Conservation (phyloP, 2,888 invertebrate species). For the Neocrepidodera transversa region DNA sequence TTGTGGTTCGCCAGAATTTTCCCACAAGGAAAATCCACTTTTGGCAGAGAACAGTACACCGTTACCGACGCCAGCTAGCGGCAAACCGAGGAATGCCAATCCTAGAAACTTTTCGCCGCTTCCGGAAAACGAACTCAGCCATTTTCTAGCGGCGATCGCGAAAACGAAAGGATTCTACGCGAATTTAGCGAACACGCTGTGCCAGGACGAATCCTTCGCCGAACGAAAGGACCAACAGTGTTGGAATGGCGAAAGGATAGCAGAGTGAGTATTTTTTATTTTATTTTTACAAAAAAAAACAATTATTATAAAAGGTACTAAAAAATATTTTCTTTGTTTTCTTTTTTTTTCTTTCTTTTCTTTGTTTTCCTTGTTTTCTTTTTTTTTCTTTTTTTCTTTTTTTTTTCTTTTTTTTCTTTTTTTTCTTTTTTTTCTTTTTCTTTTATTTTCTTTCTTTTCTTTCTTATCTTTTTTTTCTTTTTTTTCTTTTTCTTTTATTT, state of each 20-base stretch:
- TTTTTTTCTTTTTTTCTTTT: too few relatives aligned
- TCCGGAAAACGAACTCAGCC: slow-evolving; percentile 69
- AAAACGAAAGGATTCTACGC: slow-evolving; percentile 84
- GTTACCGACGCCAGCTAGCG: slow-evolving; percentile 51
- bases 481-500: too few relatives aligned
- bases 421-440: too few relatives aligned
- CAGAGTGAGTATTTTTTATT: slow-evolving; percentile 69
- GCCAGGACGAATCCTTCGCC: slow-evolving; percentile 75
- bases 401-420: too few relatives aligned
- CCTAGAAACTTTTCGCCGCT: slow-evolving; percentile 66
- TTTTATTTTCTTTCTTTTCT: too few relatives aligned
- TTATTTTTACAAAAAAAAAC: too few relatives aligned
- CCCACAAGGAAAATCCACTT: slow-evolving; percentile 49
- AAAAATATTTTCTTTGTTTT: too few relatives aligned
- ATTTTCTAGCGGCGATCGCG: slow-evolving; percentile 71
- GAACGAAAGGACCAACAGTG: slow-evolving; percentile 73
- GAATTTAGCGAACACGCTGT: slow-evolving; percentile 79
- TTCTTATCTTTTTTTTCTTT: too few relatives aligned
- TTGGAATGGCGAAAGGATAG: slow-evolving; percentile 82
- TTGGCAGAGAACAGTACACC: slow-evolving; percentile 45
- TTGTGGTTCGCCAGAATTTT: slow-evolving; percentile 60
- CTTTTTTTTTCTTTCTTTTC: too few relatives aligned
- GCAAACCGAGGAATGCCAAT: slow-evolving; percentile 54
- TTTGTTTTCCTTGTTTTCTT: too few relatives aligned
- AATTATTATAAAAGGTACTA: too few relatives aligned